Evolutionary conservation across 1,140 invertebrate species (phyloP), one percentile per base, ranked within the genome.

Genomic region (Tetramorium simillimum): DNA sequence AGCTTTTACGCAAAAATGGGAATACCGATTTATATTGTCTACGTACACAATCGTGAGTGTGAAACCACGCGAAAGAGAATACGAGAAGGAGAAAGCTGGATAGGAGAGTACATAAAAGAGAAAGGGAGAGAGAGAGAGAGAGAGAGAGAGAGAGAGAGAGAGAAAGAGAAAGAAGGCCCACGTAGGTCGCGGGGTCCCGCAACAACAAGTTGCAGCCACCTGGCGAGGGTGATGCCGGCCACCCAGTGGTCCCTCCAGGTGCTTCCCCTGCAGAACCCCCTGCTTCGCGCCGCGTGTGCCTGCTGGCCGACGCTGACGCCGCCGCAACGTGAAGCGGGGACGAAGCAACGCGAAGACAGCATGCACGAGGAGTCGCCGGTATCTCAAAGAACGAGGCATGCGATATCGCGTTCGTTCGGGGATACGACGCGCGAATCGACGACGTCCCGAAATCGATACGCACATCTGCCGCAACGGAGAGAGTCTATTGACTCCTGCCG

Each of bases 121-220:
- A 24, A 33, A 33, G 33, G 33, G 33, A 0, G 33, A 33, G 33
- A 33, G 33, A 33, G 33, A 33, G 4, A 33, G 84, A 60, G 67
- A 58, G 73, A 62, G 69, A 62, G 56, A 67, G 62, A 24, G 4
- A 33, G 33, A 3, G 33, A 0, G 33, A 33, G 33, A 33, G 33
- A 33, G 33, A 33, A 33, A 33, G 84, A 60, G 67, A 58, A 82
- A 62, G 69, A 62, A 62, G 89, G 82, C 86, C 88, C 76, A 84
- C 82, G 65, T 87, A 90, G 65, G 69, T 89, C 84, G 81, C 85
- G 85, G 88, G 90, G 88, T 88, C 85, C 87, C 85, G 90, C 91
- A 90, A 94, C 90, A 93, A 93, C 93, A 93, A 93, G 93, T 94
- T 93, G 93, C 91, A 93, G 92, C 92, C 93, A 94, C 93, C 93